A percentile compares a stretch with the other conserved stretches of the same genome.
These are phyloP conservation scores for Andrena trimmerana DNA, from an alignment of 2,888 invertebrate species.

Conservation along the genomic window DNA sequence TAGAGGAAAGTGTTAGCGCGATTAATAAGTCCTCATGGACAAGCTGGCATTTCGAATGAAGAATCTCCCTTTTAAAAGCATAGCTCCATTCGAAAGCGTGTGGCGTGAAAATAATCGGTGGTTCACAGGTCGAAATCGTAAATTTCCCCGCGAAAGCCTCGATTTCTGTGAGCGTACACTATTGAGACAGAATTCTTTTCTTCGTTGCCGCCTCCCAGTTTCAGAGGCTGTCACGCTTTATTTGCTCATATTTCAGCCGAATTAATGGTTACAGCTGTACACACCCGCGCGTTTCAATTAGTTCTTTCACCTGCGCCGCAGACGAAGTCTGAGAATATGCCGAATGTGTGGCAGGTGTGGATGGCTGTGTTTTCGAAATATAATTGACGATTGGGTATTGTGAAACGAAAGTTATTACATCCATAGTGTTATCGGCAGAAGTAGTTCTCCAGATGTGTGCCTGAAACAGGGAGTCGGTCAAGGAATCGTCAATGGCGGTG, in stretches of 20 bases:
- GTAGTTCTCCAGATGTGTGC: background rate
- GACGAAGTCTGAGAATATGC: constrained; percentile 34
- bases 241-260: constrained; percentile 29
- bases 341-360: constrained; percentile 44
- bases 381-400: constrained; percentile 17
- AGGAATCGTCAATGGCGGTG: too few relatives aligned
- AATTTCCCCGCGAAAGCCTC: background rate
- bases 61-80: too few relatives aligned
- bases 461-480: too few relatives aligned
- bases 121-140: constrained; percentile 21
- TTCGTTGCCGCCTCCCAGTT: background rate
- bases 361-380: constrained; percentile 11
- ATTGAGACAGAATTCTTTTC: background rate
- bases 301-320: constrained; percentile 50
- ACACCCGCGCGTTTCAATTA: constrained; percentile 46
- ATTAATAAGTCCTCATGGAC: too few relatives aligned
- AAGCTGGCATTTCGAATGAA: too few relatives aligned
- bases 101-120: constrained; percentile 1
- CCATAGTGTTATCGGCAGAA: background rate
- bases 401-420: background rate
- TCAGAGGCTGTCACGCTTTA: constrained; percentile 27
- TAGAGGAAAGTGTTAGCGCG: too few relatives aligned
- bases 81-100: constrained; percentile 7
- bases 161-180: constrained; percentile 10
- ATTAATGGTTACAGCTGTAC: constrained; percentile 52